A percentile compares a stretch with the other conserved stretches of the same genome.
Conservation (phyloP, 2,888 invertebrate species). For the Eumacrocentrus americanus region DNA sequence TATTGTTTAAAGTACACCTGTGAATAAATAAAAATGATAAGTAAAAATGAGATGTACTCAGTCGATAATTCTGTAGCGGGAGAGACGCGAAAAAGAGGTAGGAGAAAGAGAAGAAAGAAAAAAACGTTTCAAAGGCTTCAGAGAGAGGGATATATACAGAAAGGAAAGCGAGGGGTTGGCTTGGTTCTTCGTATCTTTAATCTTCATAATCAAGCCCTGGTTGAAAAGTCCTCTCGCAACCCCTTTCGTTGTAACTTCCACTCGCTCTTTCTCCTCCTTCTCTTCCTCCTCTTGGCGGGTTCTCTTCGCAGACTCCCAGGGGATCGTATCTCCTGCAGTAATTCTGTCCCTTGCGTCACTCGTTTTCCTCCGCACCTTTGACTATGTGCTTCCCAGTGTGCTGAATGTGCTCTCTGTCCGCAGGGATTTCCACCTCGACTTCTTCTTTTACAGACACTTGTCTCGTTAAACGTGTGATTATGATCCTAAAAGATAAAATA, state of each 20-base stretch:
- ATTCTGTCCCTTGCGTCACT: too few relatives aligned
- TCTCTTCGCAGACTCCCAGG: constrained; percentile 23
- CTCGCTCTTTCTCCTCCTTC: constrained; percentile 19
- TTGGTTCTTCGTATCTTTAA: constrained; percentile 40
- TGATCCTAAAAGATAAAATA: too few relatives aligned
- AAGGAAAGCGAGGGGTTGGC: constrained; percentile 9
- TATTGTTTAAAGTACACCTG: too few relatives aligned
- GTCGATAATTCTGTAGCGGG: constrained; percentile 16
- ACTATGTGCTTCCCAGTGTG: too few relatives aligned
- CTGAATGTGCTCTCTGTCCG: too few relatives aligned
- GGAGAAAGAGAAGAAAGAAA: constrained; percentile 16
- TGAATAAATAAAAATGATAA: neutral
- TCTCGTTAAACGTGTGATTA: too few relatives aligned
- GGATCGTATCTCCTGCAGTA: constrained; percentile 3
- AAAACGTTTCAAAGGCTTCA: constrained; percentile 19
- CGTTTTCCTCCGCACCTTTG: too few relatives aligned
- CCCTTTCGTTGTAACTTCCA: constrained; percentile 28
- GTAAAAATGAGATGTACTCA: neutral
- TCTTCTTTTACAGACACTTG: too few relatives aligned
- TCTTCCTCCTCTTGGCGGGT: neutral
- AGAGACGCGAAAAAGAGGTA: constrained; percentile 7
- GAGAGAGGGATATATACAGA: constrained; percentile 2
- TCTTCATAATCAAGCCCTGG: constrained; percentile 39
- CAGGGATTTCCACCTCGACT: too few relatives aligned
- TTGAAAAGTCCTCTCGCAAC: constrained; percentile 26